Evolutionary conservation across 2,113 vertebrate genomes (phyloP), one percentile per base, ranked within the genome.

Genomic region (Heloderma charlesbogerti): DNA sequence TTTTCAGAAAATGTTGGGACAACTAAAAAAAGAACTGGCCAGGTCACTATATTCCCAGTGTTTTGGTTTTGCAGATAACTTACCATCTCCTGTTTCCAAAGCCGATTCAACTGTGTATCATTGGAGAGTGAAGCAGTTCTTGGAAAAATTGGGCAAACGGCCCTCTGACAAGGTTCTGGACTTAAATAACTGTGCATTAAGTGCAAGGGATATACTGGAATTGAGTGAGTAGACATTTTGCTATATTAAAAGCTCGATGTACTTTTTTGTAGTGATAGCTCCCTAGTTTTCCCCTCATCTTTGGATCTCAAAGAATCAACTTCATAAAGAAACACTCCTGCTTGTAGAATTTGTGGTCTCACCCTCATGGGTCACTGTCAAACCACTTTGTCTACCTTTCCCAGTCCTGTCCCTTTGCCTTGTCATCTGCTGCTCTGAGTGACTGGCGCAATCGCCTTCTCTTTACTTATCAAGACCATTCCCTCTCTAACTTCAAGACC

Each of bases 151-250:
- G 81, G 98, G 98, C 51, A 98, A 98, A 96, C 97, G 96, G 43
- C 82, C 95, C 0, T 95, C 96, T 90, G 96, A 94, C 91, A 94
- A 95, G 60, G 97, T 88, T 80, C 94, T 98, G 20, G 97, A 97
- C 80, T 95, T 99, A 90, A 97, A 96, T 85, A 98, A 98, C 88
- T 97, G 98, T 91, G 96, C 97, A 3, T 94, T 98, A 83, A 98
- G 95, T 4, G 95, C 97, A 1, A 96, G 95, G 1, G 98, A 98
- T 37, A 29, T 98, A 91, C 91, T 97, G 84, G 98, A 98, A 79
- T 92, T 98, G 1, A 98, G 98, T 99, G 92, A 96, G 96, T 89
- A 82, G 16, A n/a, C 1, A 0, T 72, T 29, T 63, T 66, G 66
- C 91, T 25, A 80, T 3, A 1, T 18, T 93, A 89, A 81, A 43